Evolutionary conservation across 2,888 invertebrate species (phyloP), one percentile per base, ranked within the genome.

Genomic region (Anthoptus insignis): DNA sequence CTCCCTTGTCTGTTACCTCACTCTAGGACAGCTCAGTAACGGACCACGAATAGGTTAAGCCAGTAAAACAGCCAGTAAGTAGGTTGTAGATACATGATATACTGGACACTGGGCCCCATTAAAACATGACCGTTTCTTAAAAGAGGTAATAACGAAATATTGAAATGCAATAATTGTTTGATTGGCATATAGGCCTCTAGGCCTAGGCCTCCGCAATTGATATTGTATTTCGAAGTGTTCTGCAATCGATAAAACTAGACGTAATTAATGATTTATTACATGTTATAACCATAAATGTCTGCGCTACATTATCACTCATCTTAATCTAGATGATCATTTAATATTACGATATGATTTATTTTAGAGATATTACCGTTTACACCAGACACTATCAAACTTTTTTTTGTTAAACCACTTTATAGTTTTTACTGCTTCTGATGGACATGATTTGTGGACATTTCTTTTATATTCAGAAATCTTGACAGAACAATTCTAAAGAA

Each of bases 141-240:
- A n/a, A 39, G 27, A 42, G 59, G 65, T 61, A 69, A 37, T 54
- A 60, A 64, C 57, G 66, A 71, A 73, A 77, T 78, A 11, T 49
- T 32, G 72, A 66, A 66, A 73, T 72, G 70, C 68, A 64, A 61
- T 45, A 64, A 42, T 42, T 42, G 22, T 52, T 22, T 81, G 84
- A 87, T 78, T 82, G 88, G 83, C 83, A 74, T 72, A 83, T 82
- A n/a, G n/a, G n/a, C n/a, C n/a, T n/a, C n/a, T n/a, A n/a, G n/a
- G n/a, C n/a, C 73, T 83, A 79, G 87, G 83, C 70, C 81, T 69
- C 58, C 71, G 69, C 76, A 80, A 74, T 73, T 73, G 72, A 76
- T 67, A 54, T 58, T 63, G 6, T 49, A 84, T 78, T 85, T 79
- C 79, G 70, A 72, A 76, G 72, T 76, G 69, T 74, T 73, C 69